These are phyloP conservation scores for Anas georgica DNA, from an alignment of 2,797 vertebrate genomes.

Conservation along the genomic window DNA sequence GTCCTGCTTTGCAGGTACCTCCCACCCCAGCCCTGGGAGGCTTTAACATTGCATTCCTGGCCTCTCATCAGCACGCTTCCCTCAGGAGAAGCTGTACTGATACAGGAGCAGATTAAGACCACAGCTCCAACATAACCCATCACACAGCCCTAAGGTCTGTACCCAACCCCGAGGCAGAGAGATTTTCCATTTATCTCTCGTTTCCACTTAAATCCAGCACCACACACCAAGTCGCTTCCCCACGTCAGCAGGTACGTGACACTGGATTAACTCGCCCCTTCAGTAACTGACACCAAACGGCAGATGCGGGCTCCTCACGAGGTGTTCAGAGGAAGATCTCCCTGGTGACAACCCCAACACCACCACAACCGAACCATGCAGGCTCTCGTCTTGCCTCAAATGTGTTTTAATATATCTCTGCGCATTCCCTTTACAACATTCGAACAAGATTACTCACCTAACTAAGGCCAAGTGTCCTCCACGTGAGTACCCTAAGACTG, in stretches of 20 bases:
- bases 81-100: background rate
- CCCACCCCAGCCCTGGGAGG: background rate
- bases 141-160: background rate
- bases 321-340: background rate
- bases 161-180: background rate
- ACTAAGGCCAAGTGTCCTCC: background rate
- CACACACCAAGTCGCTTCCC: background rate
- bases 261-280: background rate
- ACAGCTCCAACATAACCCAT: background rate
- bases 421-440: background rate
- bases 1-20: background rate
- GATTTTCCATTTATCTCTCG: background rate
- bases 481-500: background rate
- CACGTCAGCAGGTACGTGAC: background rate
- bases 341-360: background rate
- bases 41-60: background rate
- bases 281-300: background rate
- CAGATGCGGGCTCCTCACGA: background rate
- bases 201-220: background rate
- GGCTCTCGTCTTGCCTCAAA: background rate
- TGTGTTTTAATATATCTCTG: background rate
- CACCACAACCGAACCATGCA: background rate
- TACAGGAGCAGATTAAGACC: background rate
- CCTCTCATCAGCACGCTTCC: background rate
- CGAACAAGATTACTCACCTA: background rate